phyloP scores from a whole-genome alignment of 2,888 invertebrate species.

The Apomyelois bistriatella region DNA sequence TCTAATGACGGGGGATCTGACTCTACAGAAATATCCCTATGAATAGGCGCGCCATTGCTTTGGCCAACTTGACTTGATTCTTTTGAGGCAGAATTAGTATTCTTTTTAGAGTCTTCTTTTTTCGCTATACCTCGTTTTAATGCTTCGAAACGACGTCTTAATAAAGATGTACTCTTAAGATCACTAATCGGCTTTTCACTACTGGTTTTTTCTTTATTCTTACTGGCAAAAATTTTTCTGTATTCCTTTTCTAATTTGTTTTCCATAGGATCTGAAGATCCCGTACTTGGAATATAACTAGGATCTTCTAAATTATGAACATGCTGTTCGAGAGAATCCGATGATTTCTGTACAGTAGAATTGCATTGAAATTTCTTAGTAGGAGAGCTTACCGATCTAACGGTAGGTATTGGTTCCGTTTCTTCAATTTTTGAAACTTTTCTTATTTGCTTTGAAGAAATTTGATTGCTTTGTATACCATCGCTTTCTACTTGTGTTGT shows the following conservation, averaged over 20 bases:
- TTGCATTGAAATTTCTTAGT: constrained; percentile 22
- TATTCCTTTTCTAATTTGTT: constrained; percentile 61
- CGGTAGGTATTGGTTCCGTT: not conserved
- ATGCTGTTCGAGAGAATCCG: constrained; percentile 58
- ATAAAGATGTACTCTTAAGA: constrained; percentile 46
- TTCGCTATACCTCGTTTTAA: constrained; percentile 44
- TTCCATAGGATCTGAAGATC: constrained; percentile 45
- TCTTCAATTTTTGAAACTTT: not conserved
- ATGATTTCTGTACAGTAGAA: constrained; percentile 30
- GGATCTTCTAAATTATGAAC: constrained; percentile 56
- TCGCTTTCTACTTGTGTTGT: constrained; percentile 39
- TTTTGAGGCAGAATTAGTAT: constrained; percentile 23
- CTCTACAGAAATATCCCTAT: constrained; percentile 53
- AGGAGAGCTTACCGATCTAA: not conserved
- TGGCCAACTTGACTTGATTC: constrained; percentile 29
- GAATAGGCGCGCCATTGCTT: constrained; percentile 25
- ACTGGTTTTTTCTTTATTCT: constrained; percentile 34
- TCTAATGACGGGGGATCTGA: constrained; percentile 62
- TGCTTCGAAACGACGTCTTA: constrained; percentile 55
- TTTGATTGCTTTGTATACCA: not conserved
- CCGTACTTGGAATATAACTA: constrained; percentile 23
- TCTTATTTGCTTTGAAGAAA: not conserved
- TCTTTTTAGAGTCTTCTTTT: constrained; percentile 43
- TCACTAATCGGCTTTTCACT: constrained; percentile 32
- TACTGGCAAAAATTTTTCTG: constrained; percentile 46